phyloP scores from a whole-genome alignment of 2,797 vertebrate genomes.

The Spea hammondii region DNA sequence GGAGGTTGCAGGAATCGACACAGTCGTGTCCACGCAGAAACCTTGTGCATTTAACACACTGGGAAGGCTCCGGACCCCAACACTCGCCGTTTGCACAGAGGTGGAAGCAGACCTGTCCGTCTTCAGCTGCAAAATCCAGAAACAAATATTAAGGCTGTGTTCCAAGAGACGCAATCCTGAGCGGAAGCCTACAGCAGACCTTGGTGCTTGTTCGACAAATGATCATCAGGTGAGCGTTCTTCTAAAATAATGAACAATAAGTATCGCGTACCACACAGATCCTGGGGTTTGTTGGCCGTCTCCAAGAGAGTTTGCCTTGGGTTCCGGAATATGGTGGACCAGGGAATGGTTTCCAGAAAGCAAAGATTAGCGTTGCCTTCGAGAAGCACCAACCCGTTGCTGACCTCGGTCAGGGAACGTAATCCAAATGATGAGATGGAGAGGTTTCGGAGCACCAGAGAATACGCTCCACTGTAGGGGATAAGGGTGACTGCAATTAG shows the following conservation, averaged over 20 bases:
- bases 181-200: too few relatives aligned
- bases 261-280: constrained; percentile 74
- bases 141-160: neutral
- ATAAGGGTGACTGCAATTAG: neutral
- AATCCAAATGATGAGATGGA: constrained; percentile 81
- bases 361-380: constrained; percentile 85
- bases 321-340: constrained; percentile 77
- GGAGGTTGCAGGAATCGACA: constrained; percentile 82
- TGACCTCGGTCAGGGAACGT: constrained; percentile 83
- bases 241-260: too few relatives aligned
- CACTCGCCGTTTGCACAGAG: constrained; percentile 80
- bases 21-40: constrained; percentile 86
- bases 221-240: neutral
- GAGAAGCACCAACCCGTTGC: constrained; percentile 86
- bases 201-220: neutral
- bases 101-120: constrained; percentile 74
- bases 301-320: constrained; percentile 76
- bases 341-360: constrained; percentile 80
- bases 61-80: constrained; percentile 87
- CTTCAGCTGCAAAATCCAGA: constrained; percentile 16
- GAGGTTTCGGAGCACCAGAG: constrained; percentile 82
- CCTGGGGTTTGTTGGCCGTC: constrained; percentile 72
- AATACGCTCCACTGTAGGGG: constrained; percentile 82
- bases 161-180: neutral
- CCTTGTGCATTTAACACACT: constrained; percentile 80